Conservation (phyloP, 2,113 vertebrate genomes). For the Morone chrysops region DNA sequence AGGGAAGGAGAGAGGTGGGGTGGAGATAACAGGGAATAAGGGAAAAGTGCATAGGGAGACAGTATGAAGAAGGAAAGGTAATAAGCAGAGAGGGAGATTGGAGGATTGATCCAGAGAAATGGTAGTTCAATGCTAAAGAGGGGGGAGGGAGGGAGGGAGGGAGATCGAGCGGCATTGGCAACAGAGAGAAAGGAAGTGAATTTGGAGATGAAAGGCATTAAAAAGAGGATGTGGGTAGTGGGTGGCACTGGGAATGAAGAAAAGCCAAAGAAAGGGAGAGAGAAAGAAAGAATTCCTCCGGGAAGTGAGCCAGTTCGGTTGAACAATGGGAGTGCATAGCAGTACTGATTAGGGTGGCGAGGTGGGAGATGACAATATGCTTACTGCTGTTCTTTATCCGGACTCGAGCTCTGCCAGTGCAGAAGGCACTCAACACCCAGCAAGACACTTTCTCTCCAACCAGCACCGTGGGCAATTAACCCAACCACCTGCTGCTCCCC, state of each 20-base stretch:
- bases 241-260: conserved; percentile 47
- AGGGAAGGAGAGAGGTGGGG: conserved; percentile 20
- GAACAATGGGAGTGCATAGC: conserved; percentile 76
- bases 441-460: conserved; percentile 62
- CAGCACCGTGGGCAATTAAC: conserved; percentile 74
- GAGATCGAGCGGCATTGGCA: conserved; percentile 43
- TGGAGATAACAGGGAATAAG: conserved; percentile 32
- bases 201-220: conserved; percentile 51
- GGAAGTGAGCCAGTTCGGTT: conserved; percentile 70
- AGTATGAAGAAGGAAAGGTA: conserved; percentile 33
- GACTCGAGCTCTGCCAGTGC: conserved; percentile 57
- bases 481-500: conserved; percentile 74
- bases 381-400: conserved; percentile 74
- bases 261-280: conserved; percentile 14
- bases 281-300: conserved; percentile 54
- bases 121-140: conserved; percentile 54
- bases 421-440: conserved; percentile 66
- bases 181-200: conserved; percentile 40
- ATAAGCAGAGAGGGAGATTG: conserved; percentile 28
- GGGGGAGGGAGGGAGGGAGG: conserved; percentile 41
- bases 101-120: conserved; percentile 51
- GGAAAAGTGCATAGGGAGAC: conserved; percentile 16
- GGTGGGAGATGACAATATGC: conserved; percentile 78
- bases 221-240: conserved; percentile 51
- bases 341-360: conserved; percentile 71